Evolutionary conservation across 1,140 invertebrate species (phyloP), one percentile per base, ranked within the genome.

Genomic region (Saccostrea echinata): DNA sequence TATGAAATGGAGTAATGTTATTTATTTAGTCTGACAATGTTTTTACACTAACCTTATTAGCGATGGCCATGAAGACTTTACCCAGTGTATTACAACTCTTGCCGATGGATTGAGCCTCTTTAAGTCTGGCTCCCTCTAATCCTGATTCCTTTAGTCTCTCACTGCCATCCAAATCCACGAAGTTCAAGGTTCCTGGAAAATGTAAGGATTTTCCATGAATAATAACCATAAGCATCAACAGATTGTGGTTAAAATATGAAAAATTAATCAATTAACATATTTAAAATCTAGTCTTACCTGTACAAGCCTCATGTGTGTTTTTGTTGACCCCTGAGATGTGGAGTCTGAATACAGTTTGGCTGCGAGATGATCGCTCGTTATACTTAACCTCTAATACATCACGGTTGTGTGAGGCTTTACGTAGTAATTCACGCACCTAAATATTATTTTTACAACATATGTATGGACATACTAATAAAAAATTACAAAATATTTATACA

Each of bases 131-230:
- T 13, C 96, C 96, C 61, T 93, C 92, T 51, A 94, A 93, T 16
- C 94, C 93, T 6, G 94, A 95, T 16, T 95, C 93, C 85, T 94
- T 94, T 33, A 95, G 90, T n/a, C 96, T 93, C 94, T 99, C 98
- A 51, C 97, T 98, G n/a, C 98, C 98, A 80, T 98, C 98, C 89
- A 99, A 95, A 94, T 99, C 98, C 0, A 99, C 97, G 84, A 99
- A 95, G 96, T 98, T 96, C 82, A 97, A 94, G 33, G 95, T 98
- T 0, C 97, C 97, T 95, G 90, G 9, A 43, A 43, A 43, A 43
- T 43, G 43, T 43, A 43, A 43, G 43, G 43, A 43, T 8, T 43
- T 4, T 6, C 43, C 4, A 43, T 43, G 9, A 43, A 2, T n/a
- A n/a, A n/a, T n/a, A 6, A 43, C 43, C 1, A 43, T 43, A 43